A percentile compares a stretch with the other conserved stretches of the same genome.
Conservation (phyloP, 1,140 invertebrate species). For the Drosophila prosaltans region DNA sequence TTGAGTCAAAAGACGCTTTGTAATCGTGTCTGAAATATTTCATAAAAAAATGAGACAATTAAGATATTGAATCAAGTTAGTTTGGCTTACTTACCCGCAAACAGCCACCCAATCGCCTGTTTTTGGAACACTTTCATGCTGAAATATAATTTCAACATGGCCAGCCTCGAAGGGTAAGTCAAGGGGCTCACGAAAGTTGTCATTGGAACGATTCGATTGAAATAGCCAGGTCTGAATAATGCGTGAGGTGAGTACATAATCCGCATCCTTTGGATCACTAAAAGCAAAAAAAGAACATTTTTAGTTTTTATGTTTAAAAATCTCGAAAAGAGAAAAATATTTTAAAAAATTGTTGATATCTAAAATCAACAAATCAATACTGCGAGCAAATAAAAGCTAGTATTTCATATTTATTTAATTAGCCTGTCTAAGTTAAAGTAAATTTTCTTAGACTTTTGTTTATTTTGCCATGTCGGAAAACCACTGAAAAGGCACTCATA, state of each 20-base stretch:
- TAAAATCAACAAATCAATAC: no score
- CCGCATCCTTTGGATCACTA: constrained; percentile 87
- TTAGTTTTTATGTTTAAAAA: no score
- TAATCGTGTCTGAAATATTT: constrained; percentile 68
- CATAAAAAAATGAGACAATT: not conserved
- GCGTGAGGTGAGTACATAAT: constrained; percentile 87
- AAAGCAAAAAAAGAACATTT: constrained; percentile 16
- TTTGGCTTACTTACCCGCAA: constrained; percentile 59
- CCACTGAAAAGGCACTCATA: no score
- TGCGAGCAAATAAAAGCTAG: no score
- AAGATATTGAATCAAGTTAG: not conserved
- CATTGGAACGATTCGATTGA: constrained; percentile 78
- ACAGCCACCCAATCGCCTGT: constrained; percentile 80
- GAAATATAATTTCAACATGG: constrained; percentile 82
- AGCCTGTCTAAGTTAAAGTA: no score
- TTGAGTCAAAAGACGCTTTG: constrained; percentile 80
- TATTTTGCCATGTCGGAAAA: no score
- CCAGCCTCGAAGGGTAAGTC: constrained; percentile 79
- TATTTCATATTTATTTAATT: no score
- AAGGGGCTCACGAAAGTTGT: constrained; percentile 73
- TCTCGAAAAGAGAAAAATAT: no score
- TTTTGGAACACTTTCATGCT: constrained; percentile 80
- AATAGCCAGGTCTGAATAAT: constrained; percentile 85
- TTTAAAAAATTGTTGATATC: no score
- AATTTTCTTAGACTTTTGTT: no score